Evolutionary conservation across 2,888 invertebrate genomes (phyloP).

Genomic region (Schrankia costaestrigalis): DNA sequence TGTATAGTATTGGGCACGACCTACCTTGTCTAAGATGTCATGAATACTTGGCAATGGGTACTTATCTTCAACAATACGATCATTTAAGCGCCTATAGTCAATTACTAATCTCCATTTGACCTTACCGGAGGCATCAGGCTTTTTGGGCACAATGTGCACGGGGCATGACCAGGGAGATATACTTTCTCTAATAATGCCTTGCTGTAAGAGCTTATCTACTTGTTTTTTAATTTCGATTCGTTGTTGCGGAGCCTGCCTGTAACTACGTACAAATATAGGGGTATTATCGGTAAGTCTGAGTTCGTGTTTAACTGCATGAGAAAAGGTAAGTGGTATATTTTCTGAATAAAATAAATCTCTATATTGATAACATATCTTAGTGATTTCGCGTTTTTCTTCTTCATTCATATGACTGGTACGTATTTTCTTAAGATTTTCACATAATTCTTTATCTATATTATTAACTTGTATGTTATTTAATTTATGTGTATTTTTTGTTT

Average conservation of each 20-base stretch:
- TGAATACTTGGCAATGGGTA: constrained; percentile 22
- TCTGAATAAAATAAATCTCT: constrained; percentile 34
- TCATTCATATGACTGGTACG: constrained; percentile 22
- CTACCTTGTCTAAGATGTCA: constrained; percentile 24
- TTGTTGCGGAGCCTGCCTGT: background rate
- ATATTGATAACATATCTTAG: constrained; percentile 24
- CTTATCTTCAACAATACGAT: constrained; percentile 9
- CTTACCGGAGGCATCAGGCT: constrained; percentile 2
- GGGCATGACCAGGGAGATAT: constrained; percentile 1
- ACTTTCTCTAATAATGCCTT: background rate
- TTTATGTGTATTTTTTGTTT: no score
- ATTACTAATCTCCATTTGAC: constrained; percentile 34
- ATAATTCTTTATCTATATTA: no score
- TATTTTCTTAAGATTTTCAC: constrained; percentile 13
- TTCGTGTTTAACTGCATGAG: constrained; percentile 33
- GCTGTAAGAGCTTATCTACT: constrained; percentile 1
- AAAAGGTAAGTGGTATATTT: constrained; percentile 21
- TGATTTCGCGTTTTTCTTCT: constrained; percentile 25
- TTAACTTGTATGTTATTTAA: no score
- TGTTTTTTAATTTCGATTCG: background rate
- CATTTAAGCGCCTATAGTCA: constrained; percentile 41
- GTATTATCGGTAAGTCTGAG: constrained; percentile 21
- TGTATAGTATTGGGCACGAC: constrained; percentile 1
- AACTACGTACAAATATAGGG: background rate
- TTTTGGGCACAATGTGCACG: constrained; percentile 1